phyloP scores from a whole-genome alignment of 2,888 invertebrate genomes.

The Polia nebulosa region DNA sequence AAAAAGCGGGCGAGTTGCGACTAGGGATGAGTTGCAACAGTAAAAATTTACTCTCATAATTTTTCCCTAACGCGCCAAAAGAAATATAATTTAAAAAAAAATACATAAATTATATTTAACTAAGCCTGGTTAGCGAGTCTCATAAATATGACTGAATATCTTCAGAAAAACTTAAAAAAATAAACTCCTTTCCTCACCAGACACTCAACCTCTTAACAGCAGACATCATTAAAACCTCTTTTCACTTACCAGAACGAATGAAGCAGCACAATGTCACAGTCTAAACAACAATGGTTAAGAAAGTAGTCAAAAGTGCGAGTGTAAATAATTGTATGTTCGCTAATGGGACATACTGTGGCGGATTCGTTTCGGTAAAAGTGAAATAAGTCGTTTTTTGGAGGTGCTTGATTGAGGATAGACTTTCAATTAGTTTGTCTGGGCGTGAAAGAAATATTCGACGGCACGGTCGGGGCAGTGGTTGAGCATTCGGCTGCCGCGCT shows the following conservation, averaged over 20 bases:
- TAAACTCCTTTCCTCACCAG: not conserved
- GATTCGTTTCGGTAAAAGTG: conserved; percentile 57
- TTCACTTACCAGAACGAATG: conserved; percentile 26
- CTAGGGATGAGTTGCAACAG: no score
- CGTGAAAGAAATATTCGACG: not conserved
- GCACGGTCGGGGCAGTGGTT: no score
- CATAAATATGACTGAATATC: no score
- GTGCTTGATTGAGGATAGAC: not conserved
- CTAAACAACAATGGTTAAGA: conserved; percentile 38
- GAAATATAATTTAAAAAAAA: no score
- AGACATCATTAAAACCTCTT: conserved; percentile 11
- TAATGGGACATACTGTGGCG: conserved; percentile 36
- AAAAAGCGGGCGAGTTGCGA: no score
- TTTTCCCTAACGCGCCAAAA: no score
- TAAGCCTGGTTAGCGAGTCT: no score
- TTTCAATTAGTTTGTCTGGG: conserved; percentile 7
- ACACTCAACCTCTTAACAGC: not conserved
- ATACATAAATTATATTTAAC: no score
- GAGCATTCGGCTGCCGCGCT: no score
- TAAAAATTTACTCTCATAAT: no score
- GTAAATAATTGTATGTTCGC: conserved; percentile 52
- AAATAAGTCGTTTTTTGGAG: conserved; percentile 21
- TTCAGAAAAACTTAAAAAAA: no score
- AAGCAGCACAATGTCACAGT: conserved; percentile 6
- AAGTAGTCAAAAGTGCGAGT: conserved; percentile 63